A percentile compares a stretch with the other conserved stretches of the same genome.
Conservation (phyloP, 1,140 invertebrate species). For the Drosophila insularis region DNA sequence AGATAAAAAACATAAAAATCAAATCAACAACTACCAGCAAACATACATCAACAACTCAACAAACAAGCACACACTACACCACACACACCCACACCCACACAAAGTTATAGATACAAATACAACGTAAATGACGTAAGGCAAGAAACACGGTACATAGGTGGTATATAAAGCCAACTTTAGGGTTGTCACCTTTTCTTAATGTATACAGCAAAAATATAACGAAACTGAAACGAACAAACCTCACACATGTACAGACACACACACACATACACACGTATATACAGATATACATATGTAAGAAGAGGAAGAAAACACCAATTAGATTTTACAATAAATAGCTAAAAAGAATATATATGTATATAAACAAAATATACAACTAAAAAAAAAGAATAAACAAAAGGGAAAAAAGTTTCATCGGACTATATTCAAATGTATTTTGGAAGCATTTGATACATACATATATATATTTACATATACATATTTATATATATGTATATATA, state of each 20-base stretch:
- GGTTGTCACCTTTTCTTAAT: slow-evolving; percentile 4
- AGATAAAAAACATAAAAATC: background rate
- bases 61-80: background rate
- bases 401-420: slow-evolving; percentile 8
- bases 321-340: slow-evolving; percentile 9
- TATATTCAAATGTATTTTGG: slow-evolving; percentile 71
- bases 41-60: background rate
- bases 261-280: slow-evolving; percentile 35
- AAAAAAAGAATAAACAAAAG: slow-evolving; percentile 51
- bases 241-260: slow-evolving; percentile 15
- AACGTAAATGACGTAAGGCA: slow-evolving; percentile 4
- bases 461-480: background rate
- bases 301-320: background rate
- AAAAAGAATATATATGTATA: background rate
- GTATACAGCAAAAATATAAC: slow-evolving; percentile 18
- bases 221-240: slow-evolving; percentile 30
- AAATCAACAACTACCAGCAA: background rate
- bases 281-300: slow-evolving; percentile 46
- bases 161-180: background rate
- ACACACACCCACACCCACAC: background rate
- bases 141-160: background rate
- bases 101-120: background rate
- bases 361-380: slow-evolving; percentile 14
- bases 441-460: slow-evolving; percentile 61
- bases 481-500: background rate